These are phyloP conservation scores for Cyclura pinguis DNA, from an alignment of 2,797 vertebrate genomes.

Conservation along the genomic window DNA sequence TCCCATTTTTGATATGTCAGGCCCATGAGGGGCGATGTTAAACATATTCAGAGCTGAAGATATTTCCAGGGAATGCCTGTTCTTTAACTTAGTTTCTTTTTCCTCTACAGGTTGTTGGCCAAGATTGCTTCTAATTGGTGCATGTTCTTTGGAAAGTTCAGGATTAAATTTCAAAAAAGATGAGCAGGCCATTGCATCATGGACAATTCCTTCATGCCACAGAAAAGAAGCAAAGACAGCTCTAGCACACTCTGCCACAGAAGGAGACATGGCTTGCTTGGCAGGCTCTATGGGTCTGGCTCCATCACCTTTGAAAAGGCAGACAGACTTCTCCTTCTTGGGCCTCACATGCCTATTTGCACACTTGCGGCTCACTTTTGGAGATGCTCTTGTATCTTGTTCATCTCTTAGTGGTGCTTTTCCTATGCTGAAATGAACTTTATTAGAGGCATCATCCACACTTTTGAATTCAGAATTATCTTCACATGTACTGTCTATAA, in stretches of 20 bases:
- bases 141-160: slow-evolving; percentile 96
- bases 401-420: slow-evolving; percentile 97
- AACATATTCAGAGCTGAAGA: slow-evolving; percentile 99
- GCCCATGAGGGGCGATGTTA: slow-evolving; percentile 96
- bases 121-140: slow-evolving; percentile 93
- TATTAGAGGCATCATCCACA: slow-evolving; percentile 89
- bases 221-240: slow-evolving; percentile 97
- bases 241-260: slow-evolving; percentile 95
- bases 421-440: slow-evolving; percentile 99
- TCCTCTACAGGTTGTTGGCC: slow-evolving; percentile 91
- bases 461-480: slow-evolving; percentile 86
- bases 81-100: slow-evolving; percentile 97
- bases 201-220: slow-evolving; percentile 99
- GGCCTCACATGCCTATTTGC: slow-evolving; percentile 91
- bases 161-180: slow-evolving; percentile 99
- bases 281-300: slow-evolving; percentile 89
- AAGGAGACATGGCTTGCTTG: slow-evolving; percentile 99
- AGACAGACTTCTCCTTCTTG: slow-evolving; percentile 96
- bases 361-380: slow-evolving; percentile 97
- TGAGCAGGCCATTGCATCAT: slow-evolving; percentile 99
- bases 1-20: slow-evolving; percentile 99
- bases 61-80: slow-evolving; percentile 97
- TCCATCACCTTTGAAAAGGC: slow-evolving; percentile 93
- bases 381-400: slow-evolving; percentile 92
- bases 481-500: slow-evolving; percentile 87